Base-by-base conservation (phyloP, 2,888 invertebrate genomes). In the Diaphora mendica region DNA sequence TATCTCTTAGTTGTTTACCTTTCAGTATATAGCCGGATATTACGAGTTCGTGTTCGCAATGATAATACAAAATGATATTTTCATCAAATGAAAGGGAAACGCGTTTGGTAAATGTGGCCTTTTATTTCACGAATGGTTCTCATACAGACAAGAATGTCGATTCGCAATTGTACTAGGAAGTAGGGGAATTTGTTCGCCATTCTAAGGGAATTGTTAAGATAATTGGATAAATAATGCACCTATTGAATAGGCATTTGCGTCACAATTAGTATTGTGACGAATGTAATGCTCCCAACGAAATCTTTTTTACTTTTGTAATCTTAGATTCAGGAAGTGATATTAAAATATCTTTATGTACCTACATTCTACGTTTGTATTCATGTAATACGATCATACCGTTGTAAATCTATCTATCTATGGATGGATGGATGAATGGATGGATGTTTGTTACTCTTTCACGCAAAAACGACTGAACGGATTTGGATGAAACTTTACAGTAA, bases 51-150 rank as follows among this genome's bases (percentile, higher is more conserved):
- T 59, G 48, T 39, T 59, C 69, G 51, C 70, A 64, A 66, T 70
- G 59, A 72, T 70, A 71, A 70, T 23, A 71, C n/a, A 64, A 72
- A 62, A 74, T 72, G 68, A 69, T 71, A 65, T 51, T 67, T 68
- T 35, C 62, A 51, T 71, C 64, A 30, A 67, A 55, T 33, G 48
- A 64, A 48, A 64, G 33, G 55, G 42, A 26, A 66, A 66, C 66
- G 15, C 23, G 26, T 42, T 42, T 66, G 17, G 15, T 44, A 66
- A 26, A 59, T 59, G 59, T 59, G 13, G 26, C 13, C 59, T 26
- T 44, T 66, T 26, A 42, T 42, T 42, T 66, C 4, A 17, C 26
- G 17, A 66, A 66, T 26, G 26, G 44, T n/a, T 44, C 15, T 59
- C 59, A 26, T 26, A 26, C n/a, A 4, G 13, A 59, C 26, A 59